phyloP scores from a whole-genome alignment of 2,113 vertebrate species.

The Scalopus aquaticus region DNA sequence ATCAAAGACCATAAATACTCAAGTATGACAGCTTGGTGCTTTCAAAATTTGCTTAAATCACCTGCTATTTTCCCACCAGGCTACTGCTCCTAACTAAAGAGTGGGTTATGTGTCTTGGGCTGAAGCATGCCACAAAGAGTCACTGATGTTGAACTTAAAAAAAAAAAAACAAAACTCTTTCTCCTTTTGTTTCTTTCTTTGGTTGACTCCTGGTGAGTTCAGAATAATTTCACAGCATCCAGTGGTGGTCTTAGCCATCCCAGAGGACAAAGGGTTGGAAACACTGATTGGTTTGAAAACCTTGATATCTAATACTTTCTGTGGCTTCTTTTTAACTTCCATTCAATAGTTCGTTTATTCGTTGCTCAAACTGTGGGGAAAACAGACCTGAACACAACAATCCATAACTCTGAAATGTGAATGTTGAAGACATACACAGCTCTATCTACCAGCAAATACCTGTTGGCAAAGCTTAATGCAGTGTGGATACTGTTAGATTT shows the following conservation, averaged over 20 bases:
- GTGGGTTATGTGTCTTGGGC: neutral
- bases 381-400: neutral
- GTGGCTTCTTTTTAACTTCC: neutral
- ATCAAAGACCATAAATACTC: slow-evolving; percentile 47
- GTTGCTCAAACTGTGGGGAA: neutral
- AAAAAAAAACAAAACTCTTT: neutral
- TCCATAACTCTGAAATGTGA: neutral
- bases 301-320: neutral
- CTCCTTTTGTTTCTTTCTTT: slow-evolving; percentile 46
- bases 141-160: slow-evolving; percentile 28
- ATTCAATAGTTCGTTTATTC: neutral
- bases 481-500: neutral
- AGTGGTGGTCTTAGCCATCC: neutral
- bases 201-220: neutral
- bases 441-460: neutral
- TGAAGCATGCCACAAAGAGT: neutral
- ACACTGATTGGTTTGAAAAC: slow-evolving; percentile 2
- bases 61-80: slow-evolving; percentile 42
- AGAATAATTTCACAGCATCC: neutral
- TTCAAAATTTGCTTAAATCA: slow-evolving; percentile 58
- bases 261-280: neutral
- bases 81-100: neutral
- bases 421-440: neutral
- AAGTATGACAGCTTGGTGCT: slow-evolving; percentile 44
- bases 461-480: neutral